A percentile compares a stretch with the other conserved stretches of the same genome.
phyloP scores from a whole-genome alignment of 2,797 vertebrate genomes.

The Amblyraja radiata region DNA sequence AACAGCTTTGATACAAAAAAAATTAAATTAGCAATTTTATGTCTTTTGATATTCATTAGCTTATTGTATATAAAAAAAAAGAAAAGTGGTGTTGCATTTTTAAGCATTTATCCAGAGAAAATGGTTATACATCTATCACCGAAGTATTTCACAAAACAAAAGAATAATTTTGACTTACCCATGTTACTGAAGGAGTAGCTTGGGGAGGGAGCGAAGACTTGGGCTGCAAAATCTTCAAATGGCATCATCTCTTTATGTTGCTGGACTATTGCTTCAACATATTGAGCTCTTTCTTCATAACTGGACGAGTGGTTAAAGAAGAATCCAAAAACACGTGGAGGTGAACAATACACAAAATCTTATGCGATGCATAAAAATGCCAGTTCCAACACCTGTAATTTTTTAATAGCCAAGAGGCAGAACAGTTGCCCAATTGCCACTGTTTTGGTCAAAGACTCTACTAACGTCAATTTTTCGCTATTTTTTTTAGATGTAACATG shows the following conservation, averaged over 20 bases:
- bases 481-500: neutral
- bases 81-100: slow-evolving; percentile 57
- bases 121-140: slow-evolving; percentile 61
- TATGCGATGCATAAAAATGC: neutral
- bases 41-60: slow-evolving; percentile 83
- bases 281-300: slow-evolving; percentile 92
- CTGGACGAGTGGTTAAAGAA: slow-evolving; percentile 51
- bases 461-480: neutral
- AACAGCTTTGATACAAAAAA: slow-evolving; percentile 64
- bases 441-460: neutral
- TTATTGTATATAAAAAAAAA: slow-evolving; percentile 52
- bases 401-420: neutral
- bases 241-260: slow-evolving; percentile 94
- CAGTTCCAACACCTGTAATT: neutral
- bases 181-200: slow-evolving; percentile 77
- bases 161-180: slow-evolving; percentile 68
- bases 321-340: neutral
- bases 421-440: neutral
- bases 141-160: slow-evolving; percentile 46
- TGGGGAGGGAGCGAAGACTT: slow-evolving; percentile 90
- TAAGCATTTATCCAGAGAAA: slow-evolving; percentile 63
- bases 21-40: slow-evolving; percentile 66
- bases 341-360: neutral
- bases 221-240: slow-evolving; percentile 93
- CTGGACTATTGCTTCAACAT: slow-evolving; percentile 94